Evolutionary conservation across 2,888 invertebrate species (phyloP).

Genomic region (Candidula unifasciata): DNA sequence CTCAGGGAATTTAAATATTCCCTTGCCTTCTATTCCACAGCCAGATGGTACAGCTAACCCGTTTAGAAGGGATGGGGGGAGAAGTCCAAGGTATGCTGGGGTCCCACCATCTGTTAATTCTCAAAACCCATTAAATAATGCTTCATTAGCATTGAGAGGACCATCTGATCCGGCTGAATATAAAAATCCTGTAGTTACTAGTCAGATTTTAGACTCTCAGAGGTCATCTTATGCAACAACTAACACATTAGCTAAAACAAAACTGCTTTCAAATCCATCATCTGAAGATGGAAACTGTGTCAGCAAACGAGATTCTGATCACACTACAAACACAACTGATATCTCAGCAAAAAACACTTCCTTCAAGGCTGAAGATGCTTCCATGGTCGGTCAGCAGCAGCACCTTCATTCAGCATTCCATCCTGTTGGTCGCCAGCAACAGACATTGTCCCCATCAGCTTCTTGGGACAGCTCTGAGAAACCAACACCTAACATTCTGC

Average conservation of each 20-base stretch:
- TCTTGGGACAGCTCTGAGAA: slow-evolving; percentile 72
- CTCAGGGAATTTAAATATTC: not conserved
- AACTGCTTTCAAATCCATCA: not conserved
- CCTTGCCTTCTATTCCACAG: not conserved
- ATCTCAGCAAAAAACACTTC: slow-evolving; percentile 26
- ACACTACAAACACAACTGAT: not conserved
- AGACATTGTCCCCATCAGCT: slow-evolving; percentile 73
- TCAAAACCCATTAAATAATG: not conserved
- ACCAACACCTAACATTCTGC: slow-evolving; percentile 60
- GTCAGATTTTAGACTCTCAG: not conserved
- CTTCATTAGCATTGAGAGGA: not conserved
- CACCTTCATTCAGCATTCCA: slow-evolving; percentile 62
- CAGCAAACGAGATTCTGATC: slow-evolving; percentile 33
- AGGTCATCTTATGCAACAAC: not conserved
- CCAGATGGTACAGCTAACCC: slow-evolving; percentile 24
- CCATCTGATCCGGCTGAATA: not conserved
- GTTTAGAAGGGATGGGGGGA: not conserved
- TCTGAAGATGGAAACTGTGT: slow-evolving; percentile 38
- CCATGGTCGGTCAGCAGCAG: slow-evolving; percentile 5
- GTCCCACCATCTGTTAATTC: not conserved
- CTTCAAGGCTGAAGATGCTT: slow-evolving; percentile 26
- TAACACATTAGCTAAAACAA: not conserved
- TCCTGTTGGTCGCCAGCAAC: slow-evolving; percentile 58
- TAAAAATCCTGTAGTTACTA: not conserved
- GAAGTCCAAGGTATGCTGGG: slow-evolving; percentile 15